A percentile compares a stretch with the other conserved stretches of the same genome.
These are phyloP conservation scores for Nipponia nippon DNA, from an alignment of 2,113 vertebrate genomes.

Conservation along the genomic window DNA sequence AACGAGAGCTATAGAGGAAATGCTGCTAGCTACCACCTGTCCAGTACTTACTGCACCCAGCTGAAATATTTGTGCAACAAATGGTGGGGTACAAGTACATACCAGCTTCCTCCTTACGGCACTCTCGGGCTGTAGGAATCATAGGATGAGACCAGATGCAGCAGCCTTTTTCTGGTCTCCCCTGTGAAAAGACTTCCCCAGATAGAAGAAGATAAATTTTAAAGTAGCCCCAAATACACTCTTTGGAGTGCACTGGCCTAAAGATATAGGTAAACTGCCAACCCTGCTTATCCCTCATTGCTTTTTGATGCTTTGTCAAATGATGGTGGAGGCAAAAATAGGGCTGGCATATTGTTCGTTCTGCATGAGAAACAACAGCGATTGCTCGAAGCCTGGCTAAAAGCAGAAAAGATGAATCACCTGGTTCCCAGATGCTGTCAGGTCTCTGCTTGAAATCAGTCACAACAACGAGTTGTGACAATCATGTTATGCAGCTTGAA, in stretches of 20 bases:
- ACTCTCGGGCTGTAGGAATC: neutral
- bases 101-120: neutral
- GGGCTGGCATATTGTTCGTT: neutral
- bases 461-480: neutral
- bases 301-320: neutral
- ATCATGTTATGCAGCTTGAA: neutral
- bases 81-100: neutral
- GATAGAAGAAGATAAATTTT: neutral
- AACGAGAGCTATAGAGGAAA: neutral
- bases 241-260: neutral
- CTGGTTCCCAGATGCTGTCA: constrained; percentile 6
- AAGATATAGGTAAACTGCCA: neutral
- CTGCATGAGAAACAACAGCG: constrained; percentile 21
- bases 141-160: neutral
- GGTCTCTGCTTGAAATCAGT: neutral
- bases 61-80: neutral
- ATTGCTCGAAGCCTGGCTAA: neutral
- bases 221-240: neutral
- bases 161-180: neutral
- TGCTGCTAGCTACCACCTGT: rapidly evolving
- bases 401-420: constrained; percentile 34
- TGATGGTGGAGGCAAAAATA: neutral
- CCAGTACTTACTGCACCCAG: neutral
- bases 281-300: neutral
- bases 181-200: neutral